Percentiles rank a stretch among this genome's conserved stretches.
Conservation (phyloP, 2,888 invertebrate species). For the Agrilus mali region DNA sequence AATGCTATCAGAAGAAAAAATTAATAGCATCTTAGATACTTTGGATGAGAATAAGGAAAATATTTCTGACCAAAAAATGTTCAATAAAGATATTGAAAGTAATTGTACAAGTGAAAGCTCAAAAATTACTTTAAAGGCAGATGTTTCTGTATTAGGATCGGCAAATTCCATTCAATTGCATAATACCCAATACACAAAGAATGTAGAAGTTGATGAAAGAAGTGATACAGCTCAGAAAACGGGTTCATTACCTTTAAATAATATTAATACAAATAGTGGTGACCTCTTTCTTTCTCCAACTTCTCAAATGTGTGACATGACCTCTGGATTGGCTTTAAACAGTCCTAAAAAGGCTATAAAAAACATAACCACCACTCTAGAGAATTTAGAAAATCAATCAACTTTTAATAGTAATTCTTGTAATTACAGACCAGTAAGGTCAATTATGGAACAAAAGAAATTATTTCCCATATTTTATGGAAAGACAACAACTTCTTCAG, state of each 20-base stretch:
- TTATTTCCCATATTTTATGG: conserved; percentile 37
- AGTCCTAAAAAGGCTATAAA: conserved; percentile 33
- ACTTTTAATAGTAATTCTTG: conserved; percentile 10
- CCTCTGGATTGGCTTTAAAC: conserved; percentile 35
- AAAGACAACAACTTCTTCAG: conserved; percentile 7
- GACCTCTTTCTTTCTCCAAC: conserved; percentile 35
- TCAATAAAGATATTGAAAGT: not conserved
- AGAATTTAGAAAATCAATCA: conserved; percentile 11
- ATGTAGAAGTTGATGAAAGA: conserved; percentile 7
- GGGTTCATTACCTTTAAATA: not conserved
- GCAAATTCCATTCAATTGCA: conserved; percentile 22
- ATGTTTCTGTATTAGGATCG: conserved; percentile 18
- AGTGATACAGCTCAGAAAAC: conserved; percentile 6
- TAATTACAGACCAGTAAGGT: conserved; percentile 12
- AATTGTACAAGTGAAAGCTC: conserved; percentile 11
- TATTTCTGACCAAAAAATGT: conserved; percentile 19
- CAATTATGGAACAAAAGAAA: conserved; percentile 19
- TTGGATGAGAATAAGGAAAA: conserved; percentile 31
- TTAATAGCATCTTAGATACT: conserved; percentile 20
- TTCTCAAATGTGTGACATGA: conserved; percentile 38
- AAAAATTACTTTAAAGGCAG: conserved; percentile 17
- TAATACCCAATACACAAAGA: conserved; percentile 7
- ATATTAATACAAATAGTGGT: conserved; percentile 7
- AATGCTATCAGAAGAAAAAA: conserved; percentile 16
- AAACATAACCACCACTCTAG: conserved; percentile 23